Evolutionary conservation across 1,140 invertebrate genomes (phyloP).

Genomic region (Homarus americanus): DNA sequence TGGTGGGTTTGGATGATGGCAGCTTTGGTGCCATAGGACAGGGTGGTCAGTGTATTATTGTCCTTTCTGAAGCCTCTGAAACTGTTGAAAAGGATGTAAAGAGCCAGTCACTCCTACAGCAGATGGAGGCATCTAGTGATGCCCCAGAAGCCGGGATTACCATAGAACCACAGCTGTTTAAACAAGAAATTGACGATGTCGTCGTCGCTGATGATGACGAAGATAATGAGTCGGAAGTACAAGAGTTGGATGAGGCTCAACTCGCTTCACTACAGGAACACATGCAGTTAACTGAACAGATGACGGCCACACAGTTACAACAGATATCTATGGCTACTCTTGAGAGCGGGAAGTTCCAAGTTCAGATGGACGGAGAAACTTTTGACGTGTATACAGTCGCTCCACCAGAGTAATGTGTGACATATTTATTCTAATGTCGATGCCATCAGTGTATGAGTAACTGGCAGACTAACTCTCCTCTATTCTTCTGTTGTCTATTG

Average conservation of each 20-base stretch:
- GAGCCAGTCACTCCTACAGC: constrained; percentile 5
- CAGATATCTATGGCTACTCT: constrained; percentile 37
- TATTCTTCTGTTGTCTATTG: too few relatives aligned
- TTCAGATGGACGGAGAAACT: constrained; percentile 56
- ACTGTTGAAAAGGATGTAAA: not conserved
- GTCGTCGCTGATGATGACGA: not conserved
- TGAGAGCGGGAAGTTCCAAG: constrained; percentile 48
- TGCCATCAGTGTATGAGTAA: too few relatives aligned
- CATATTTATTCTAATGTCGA: too few relatives aligned
- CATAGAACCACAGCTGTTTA: constrained; percentile 1
- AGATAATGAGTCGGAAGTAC: constrained; percentile 12
- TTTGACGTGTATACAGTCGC: constrained; percentile 62
- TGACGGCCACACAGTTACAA: constrained; percentile 31
- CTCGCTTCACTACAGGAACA: constrained; percentile 37
- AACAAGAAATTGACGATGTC: constrained; percentile 13
- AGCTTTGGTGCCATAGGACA: constrained; percentile 7
- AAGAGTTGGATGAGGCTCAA: constrained; percentile 29
- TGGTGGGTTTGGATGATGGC: constrained; percentile 45
- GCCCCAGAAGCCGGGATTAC: not conserved
- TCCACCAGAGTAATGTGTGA: constrained; percentile 13
- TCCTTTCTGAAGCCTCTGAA: constrained; percentile 24
- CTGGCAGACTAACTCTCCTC: too few relatives aligned
- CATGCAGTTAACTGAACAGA: constrained; percentile 38
- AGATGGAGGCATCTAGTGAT: not conserved
- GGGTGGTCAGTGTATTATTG: constrained; percentile 60